Base-by-base conservation (phyloP, 2,113 vertebrate species). In the Dicentrarchus labrax region DNA sequence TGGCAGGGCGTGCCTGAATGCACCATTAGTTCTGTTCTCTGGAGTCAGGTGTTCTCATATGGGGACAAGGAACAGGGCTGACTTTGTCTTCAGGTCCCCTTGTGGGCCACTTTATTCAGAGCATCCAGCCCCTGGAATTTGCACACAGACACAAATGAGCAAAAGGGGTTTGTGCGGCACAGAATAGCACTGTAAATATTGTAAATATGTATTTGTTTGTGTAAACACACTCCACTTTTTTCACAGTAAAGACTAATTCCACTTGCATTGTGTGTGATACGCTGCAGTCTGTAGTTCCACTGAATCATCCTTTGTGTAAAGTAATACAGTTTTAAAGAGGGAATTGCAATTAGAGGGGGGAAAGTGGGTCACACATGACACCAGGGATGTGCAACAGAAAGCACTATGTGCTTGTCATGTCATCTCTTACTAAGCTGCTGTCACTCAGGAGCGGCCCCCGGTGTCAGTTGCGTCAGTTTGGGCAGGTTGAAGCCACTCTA, bases 381-480 rank as follows among this genome's bases (percentile, higher is more conserved):
- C 89, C 68, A 21, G 86, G 91, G 89, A 88, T 38, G 79, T 62
- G 83, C 80, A 65, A 71, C 83, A 80, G 81, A 83, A 80, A 83
- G 89, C 86, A 76, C 76, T 72, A 39, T 88, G 84, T n/a, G 62
- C 88, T 86, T 72, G 89, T 91, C 89, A 80, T 86, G 90, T 91
- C 85, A 82, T 84, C 77, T 88, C 86, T 64, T 72, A 43, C 73
- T 91, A 83, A 83, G 88, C 87, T 80, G 68, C 81, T 72, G 91
- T 85, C 86, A 78, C 68, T 89, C 89, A 84, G 86, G 30, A 57
- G 68, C 3, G 1, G 72, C 70, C 84, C 70, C 85, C 43, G 0
- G 76, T 82, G 90, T 83, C 88, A 53, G 53, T 4, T 3, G 47
- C 43, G 69, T 83, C 84, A 62, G 41, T 43, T 43, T 41, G 74